Evolutionary conservation across 2,888 invertebrate genomes (phyloP), one percentile per base, ranked within the genome.

Genomic region (Oscheius sp.): DNA sequence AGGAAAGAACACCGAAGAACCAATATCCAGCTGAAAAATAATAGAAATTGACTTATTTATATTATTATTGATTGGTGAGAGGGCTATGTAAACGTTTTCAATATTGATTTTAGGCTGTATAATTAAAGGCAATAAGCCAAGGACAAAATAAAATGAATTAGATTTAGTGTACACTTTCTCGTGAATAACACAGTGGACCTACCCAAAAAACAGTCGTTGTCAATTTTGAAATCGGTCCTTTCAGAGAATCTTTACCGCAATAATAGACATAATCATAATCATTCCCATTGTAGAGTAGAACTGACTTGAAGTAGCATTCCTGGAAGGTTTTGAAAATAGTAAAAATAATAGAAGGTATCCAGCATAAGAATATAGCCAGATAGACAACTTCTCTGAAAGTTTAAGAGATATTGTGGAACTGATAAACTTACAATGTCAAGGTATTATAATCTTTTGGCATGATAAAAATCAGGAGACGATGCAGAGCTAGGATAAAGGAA

Each of bases 381-480:
- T 22, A 9, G 3, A 54, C 20, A 20, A 20, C 2, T 32, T 17
- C 20, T 33, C 54, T 54, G 36, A 51, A 33, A 33, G 4, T 4
- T 2, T 12, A 24, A 20, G 2, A 24, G 45, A n/a, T 28, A 30
- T 51, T 30, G 8, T 51, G 12, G 4, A 12, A n/a, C 12, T 28
- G 30, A 5, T 20, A 5, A 20, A 5, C 0, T 14, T 1, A 8
- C 26, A 2, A 6, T 14, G 3, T 50, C 3, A 59, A 28, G 9
- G 14, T 26, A 2, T 44, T 22, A n/a, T n/a, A 9, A 24, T 5
- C n/a, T 9, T 1, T 17, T 9, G 59, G 44, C 8, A 44, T 4
- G 2, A 59, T 12, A 28, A 59, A 59, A 14, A 59, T 59, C 8
- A 26, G 30, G 17, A 59, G 44, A 8, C 59, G 9, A 26, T 59